Evolutionary conservation across 2,113 vertebrate genomes (phyloP), one percentile per base, ranked within the genome.

Genomic region (Pteronura brasiliensis): DNA sequence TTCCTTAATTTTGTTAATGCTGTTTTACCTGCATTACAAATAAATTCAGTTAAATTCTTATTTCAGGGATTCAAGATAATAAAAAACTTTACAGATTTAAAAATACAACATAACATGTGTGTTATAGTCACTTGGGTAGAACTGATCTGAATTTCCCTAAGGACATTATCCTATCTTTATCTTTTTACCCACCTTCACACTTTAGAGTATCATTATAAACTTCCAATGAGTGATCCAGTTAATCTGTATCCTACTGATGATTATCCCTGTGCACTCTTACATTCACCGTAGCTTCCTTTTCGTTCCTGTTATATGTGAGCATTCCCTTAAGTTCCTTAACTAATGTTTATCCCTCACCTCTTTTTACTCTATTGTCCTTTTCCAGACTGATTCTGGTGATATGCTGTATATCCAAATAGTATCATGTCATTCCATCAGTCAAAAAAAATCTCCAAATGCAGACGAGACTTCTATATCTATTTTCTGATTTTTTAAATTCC

Each of bases 21-120:
- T 83, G 14, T 63, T 97, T 49, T 39, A 63, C 67, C 95, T 88
- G 57, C 83, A 85, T 85, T 44, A 95, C 85, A 94, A 76, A 55
- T 76, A 81, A 93, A 36, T 80, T 52, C 59, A 89, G 55, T 74
- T 74, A 63, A 57, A 61, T 84, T 90, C 65, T 81, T 87, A 88
- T 52, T 67, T 81, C 89, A 44, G 20, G 84, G 79, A 44, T n/a
- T 90, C 42, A 89, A 80, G 44, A 59, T 74, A 88, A 49, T 77
- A 69, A 90, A 77, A 77, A 63, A n/a, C 39, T 77, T 63, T 92
- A 55, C 21, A 82, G 31, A 89, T 20, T 79, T 74, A 80, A 4
- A 84, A 7, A 42, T n/a, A 89, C 29, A 92, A 72, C 81, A 89
- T 76, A 92, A 92, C 25, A 61, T 10, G 18, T 31, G 47, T 96